Evolutionary conservation across 2,888 invertebrate genomes (phyloP), one percentile per base, ranked within the genome.

Genomic region (Aleiodes alternator): DNA sequence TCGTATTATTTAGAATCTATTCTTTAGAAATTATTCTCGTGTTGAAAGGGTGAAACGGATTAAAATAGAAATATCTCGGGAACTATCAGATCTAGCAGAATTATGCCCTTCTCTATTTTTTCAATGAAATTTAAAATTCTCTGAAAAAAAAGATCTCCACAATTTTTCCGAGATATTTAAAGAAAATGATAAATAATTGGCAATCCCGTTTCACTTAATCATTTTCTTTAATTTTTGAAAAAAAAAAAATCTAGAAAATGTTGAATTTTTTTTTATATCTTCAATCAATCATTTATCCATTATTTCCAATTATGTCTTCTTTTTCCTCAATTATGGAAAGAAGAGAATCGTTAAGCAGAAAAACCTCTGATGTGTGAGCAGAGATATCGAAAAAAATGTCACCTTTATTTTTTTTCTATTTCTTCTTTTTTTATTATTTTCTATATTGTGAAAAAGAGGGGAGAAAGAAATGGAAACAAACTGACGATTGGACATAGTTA

Each of bases 261-360:
- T 73, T 23, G 23, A 23, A 34, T 34, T 34, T 34, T 6, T 34
- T 34, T 55, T 12, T 48, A n/a, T n/a, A n/a, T 55, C 5, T 56
- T 69, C 1, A 57, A 59, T 77, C 16, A 16, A 57, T 57, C n/a
- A 75, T 50, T 0, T 69, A 70, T 34, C 70, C 72, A 34, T 77
- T 16, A 72, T 43, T 43, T 43, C 3, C 34, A 14, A 69, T 48
- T 11, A 50, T 57, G 12, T 14, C 12, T 56, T 68, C 34, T 68
- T 68, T 56, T 38, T 64, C 34, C 4, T 7, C 51, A 23, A 4
- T 34, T 8, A 11, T 4, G 9, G 9, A 43, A 43, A 7, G 8
- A 43, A 11, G 6, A 51, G 16, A 14, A 53, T 53, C 14, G 53
- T 11, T 53, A 11, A 16, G 7, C 53, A 8, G 53, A 53, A 16